Conservation (phyloP, 2,888 invertebrate species). For the Hyles lineata region DNA sequence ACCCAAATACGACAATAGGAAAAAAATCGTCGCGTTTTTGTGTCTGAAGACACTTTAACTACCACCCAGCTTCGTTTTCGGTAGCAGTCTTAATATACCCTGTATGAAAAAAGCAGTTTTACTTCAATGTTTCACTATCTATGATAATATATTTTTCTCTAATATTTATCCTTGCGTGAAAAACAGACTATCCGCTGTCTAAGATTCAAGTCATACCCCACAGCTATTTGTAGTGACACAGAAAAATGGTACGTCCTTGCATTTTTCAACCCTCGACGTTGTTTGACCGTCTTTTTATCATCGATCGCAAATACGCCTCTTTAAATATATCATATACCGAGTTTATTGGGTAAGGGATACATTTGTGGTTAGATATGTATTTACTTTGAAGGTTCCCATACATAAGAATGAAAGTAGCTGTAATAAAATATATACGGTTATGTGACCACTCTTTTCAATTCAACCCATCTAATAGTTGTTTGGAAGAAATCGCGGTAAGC, state of each 20-base stretch:
- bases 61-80: too few relatives aligned
- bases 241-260: slow-evolving; percentile 67
- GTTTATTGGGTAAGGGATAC: background rate
- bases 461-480: too few relatives aligned
- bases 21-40: too few relatives aligned
- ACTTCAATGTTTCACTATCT: too few relatives aligned
- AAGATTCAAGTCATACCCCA: slow-evolving; percentile 67
- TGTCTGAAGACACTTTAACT: too few relatives aligned
- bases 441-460: too few relatives aligned
- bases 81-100: too few relatives aligned
- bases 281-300: slow-evolving; percentile 58
- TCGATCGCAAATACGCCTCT: slow-evolving; percentile 53
- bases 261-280: slow-evolving; percentile 61
- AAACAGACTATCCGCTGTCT: slow-evolving; percentile 61
- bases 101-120: too few relatives aligned
- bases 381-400: background rate
- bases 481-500: too few relatives aligned
- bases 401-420: background rate
- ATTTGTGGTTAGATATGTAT: background rate
- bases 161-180: slow-evolving; percentile 51
- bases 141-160: slow-evolving; percentile 13
- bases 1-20: too few relatives aligned
- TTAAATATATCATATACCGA: slow-evolving; percentile 43
- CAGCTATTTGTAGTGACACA: slow-evolving; percentile 73
- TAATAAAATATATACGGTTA: background rate